Conservation (phyloP, 2,888 invertebrate genomes). For the Chamaedrilus cognettii region DNA sequence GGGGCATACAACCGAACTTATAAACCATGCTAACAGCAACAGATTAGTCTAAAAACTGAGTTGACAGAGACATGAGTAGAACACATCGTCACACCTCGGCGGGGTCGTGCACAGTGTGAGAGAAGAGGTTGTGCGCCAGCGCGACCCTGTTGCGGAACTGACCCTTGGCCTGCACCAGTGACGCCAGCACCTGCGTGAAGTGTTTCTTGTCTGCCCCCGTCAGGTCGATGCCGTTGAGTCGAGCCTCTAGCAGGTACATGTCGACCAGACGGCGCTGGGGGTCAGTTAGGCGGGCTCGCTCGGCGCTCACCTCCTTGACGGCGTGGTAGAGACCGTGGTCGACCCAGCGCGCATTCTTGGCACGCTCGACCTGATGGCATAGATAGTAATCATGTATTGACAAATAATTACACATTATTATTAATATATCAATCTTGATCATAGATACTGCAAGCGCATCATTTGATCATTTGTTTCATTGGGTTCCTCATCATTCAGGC, state of each 20-base stretch:
- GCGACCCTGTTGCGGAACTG: constrained; percentile 62
- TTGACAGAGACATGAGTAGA: no score
- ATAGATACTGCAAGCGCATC: not conserved
- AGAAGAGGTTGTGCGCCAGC: constrained; percentile 70
- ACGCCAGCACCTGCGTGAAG: constrained; percentile 65
- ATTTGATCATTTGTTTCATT: no score
- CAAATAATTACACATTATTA: not conserved
- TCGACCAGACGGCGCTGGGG: constrained; percentile 70
- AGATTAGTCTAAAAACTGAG: no score
- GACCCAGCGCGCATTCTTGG: constrained; percentile 74
- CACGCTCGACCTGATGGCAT: constrained; percentile 76
- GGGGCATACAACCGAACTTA: constrained; percentile 47
- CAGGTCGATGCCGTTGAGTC: constrained; percentile 78
- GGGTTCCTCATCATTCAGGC: no score
- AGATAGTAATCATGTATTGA: constrained; percentile 61
- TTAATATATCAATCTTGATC: not conserved
- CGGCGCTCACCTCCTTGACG: constrained; percentile 63
- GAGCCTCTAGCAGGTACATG: constrained; percentile 80
- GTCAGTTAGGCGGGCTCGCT: constrained; percentile 64
- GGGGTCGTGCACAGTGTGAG: constrained; percentile 71
- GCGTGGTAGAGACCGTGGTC: constrained; percentile 72
- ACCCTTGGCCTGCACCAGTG: constrained; percentile 66
- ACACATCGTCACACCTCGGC: no score
- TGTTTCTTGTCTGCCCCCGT: constrained; percentile 63
- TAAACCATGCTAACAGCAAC: no score